These are phyloP conservation scores for Antheraea assamensis DNA, from an alignment of 2,888 invertebrate species.

Conservation along the genomic window DNA sequence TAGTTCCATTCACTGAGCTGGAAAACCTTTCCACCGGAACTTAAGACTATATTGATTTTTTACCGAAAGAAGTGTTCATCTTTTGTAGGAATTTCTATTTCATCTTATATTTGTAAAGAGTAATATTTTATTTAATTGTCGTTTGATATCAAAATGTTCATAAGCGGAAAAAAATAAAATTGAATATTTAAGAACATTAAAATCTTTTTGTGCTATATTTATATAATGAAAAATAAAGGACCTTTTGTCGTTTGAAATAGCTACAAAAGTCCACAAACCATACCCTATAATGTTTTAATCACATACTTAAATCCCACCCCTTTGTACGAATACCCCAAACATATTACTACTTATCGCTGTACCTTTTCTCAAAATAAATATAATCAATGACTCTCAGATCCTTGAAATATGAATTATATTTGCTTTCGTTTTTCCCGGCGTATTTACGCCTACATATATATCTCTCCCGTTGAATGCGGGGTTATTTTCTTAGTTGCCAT, in stretches of 20 bases:
- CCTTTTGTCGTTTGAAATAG: not conserved
- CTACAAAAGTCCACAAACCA: not conserved
- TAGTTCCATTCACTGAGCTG: constrained; percentile 39
- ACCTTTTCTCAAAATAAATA: not conserved
- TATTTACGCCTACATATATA: not conserved
- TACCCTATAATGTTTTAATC: not conserved
- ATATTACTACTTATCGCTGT: not conserved
- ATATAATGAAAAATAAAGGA: not conserved
- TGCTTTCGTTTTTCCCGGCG: not conserved
- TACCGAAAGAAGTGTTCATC: constrained; percentile 28
- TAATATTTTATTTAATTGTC: not conserved
- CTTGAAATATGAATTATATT: not conserved
- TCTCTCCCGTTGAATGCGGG: not conserved
- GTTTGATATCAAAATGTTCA: not conserved
- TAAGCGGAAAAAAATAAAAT: not conserved
- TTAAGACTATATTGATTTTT: constrained; percentile 16
- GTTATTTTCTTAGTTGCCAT: constrained; percentile 2
- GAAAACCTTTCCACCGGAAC: constrained; percentile 35
- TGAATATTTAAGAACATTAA: not conserved
- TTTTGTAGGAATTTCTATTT: not conserved
- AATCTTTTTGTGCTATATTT: not conserved
- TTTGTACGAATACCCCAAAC: not conserved
- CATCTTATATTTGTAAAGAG: not conserved
- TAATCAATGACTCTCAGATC: not conserved
- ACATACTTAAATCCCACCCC: not conserved